Evolutionary conservation across 2,797 vertebrate species (phyloP).

Genomic region (Heterohyrax brucei): DNA sequence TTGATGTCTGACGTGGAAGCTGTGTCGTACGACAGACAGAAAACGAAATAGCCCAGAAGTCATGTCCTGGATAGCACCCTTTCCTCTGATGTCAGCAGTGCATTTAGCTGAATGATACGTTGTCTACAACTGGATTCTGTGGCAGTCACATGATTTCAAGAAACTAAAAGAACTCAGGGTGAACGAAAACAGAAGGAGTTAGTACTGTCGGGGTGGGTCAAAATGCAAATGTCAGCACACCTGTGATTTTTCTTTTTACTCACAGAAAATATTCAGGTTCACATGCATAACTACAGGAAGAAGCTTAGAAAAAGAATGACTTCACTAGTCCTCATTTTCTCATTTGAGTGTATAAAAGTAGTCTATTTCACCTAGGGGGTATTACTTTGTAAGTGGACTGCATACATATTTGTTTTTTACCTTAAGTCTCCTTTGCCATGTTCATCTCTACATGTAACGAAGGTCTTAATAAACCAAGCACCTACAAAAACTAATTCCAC

Average conservation of each 20-base stretch:
- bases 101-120: background rate
- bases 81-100: background rate
- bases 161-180: constrained; percentile 10
- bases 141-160: background rate
- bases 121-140: background rate
- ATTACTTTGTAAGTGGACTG: background rate
- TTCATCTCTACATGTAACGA: background rate
- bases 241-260: background rate
- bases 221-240: background rate
- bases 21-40: background rate
- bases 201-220: background rate
- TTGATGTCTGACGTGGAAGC: constrained; percentile 19
- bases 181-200: background rate
- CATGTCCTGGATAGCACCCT: background rate
- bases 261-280: background rate
- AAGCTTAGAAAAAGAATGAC: background rate
- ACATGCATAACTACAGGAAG: background rate
- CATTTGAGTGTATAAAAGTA: background rate
- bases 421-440: constrained; percentile 3
- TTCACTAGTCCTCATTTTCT: background rate
- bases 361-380: background rate
- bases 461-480: constrained; percentile 29
- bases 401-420: background rate
- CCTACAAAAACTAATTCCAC: constrained; percentile 7
- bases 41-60: background rate